These are phyloP conservation scores for Poicephalus meyeri DNA, from an alignment of 2,113 vertebrate species.

Conservation along the genomic window DNA sequence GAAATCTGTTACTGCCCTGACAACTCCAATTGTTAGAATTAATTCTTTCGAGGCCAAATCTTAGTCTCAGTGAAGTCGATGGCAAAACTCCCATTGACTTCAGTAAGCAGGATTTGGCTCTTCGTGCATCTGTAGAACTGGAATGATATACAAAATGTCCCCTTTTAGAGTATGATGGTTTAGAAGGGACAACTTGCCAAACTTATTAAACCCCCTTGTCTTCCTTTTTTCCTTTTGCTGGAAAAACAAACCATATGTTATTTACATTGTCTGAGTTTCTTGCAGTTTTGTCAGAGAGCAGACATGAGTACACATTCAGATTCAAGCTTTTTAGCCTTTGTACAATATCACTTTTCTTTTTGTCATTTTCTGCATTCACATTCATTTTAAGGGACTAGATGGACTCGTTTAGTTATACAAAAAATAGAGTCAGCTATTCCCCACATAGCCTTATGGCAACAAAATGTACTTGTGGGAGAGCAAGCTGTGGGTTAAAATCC, in stretches of 20 bases:
- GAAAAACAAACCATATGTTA: conserved; percentile 65
- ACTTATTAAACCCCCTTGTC: conserved; percentile 34
- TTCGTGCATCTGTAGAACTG: not conserved
- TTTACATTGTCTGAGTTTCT: conserved; percentile 61
- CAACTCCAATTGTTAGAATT: conserved; percentile 21
- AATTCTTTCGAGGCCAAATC: conserved; percentile 34
- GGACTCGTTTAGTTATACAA: not conserved
- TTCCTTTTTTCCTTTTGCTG: conserved; percentile 41
- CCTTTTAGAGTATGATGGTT: not conserved
- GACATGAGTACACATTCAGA: conserved; percentile 3
- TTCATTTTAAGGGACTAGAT: conserved; percentile 45
- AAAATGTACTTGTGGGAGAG: conserved; percentile 24
- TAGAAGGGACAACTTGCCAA: conserved; percentile 56
- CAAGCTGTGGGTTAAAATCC: conserved; percentile 47
- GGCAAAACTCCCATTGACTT: conserved; percentile 43
- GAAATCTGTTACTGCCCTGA: conserved; percentile 37
- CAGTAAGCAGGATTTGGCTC: conserved; percentile 34
- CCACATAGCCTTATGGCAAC: not conserved
- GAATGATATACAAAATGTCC: conserved; percentile 52
- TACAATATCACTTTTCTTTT: conserved; percentile 51
- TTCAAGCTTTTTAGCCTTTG: conserved; percentile 15
- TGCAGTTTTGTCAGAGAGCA: conserved; percentile 5
- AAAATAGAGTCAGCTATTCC: conserved; percentile 15
- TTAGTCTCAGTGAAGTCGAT: not conserved
- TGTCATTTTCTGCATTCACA: conserved; percentile 22